Conservation (phyloP, 2,888 invertebrate genomes). For the Ypsolopha sequella region DNA sequence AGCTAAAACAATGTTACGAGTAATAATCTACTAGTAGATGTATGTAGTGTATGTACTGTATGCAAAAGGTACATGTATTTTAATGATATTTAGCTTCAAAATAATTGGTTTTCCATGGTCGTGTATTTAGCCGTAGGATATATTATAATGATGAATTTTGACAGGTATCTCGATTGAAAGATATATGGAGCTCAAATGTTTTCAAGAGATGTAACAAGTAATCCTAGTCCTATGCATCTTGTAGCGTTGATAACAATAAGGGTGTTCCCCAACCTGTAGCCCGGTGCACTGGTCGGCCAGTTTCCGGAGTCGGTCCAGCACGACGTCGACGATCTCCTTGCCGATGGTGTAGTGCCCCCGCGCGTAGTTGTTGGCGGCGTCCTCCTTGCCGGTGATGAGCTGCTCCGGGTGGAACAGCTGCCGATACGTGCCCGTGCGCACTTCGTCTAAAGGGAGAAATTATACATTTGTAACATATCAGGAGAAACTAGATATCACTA, state of each 20-base stretch:
- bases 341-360: conserved; percentile 96
- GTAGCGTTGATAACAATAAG: not conserved
- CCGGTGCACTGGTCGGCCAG: conserved; percentile 90
- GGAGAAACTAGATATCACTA: too few species aligned
- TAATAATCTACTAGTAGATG: too few species aligned
- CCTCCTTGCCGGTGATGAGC: conserved; percentile 92
- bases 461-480: not conserved
- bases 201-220: not conserved
- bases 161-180: too few species aligned
- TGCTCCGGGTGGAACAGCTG: conserved; percentile 92
- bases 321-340: conserved; percentile 88
- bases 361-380: conserved; percentile 95
- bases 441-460: conserved; percentile 73
- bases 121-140: not conserved
- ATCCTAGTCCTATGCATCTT: not conserved
- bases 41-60: too few species aligned
- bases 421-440: conserved; percentile 86
- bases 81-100: too few species aligned
- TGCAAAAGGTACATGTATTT: too few species aligned
- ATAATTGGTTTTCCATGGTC: not conserved
- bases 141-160: too few species aligned
- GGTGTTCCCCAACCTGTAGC: conserved; percentile 65
- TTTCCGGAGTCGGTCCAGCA: conserved; percentile 84
- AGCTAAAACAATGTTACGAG: too few species aligned
- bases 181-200: too few species aligned